Conservation (phyloP, 2,113 vertebrate genomes). For the Seriola quinqueradiata region DNA sequence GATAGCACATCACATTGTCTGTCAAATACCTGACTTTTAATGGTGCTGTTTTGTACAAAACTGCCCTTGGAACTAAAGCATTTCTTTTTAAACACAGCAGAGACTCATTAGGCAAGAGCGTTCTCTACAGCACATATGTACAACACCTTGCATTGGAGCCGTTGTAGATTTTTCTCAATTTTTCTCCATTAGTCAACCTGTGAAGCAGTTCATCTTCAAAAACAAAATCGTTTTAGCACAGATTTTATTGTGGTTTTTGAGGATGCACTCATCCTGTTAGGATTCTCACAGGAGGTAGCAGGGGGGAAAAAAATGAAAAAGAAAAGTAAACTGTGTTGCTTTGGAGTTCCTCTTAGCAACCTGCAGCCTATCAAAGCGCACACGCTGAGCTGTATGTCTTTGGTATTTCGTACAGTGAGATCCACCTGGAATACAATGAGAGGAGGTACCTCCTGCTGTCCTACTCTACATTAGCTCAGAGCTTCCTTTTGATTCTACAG, state of each 20-base stretch:
- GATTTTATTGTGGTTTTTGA: neutral
- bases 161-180: neutral
- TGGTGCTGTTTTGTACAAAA: neutral
- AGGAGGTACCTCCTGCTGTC: slow-evolving; percentile 3
- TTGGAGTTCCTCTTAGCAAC: slow-evolving; percentile 30
- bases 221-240: neutral
- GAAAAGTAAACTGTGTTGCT: neutral
- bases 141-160: neutral
- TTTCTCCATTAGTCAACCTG: neutral
- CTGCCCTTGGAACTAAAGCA: neutral
- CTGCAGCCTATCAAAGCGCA: slow-evolving; percentile 36
- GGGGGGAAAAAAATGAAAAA: neutral
- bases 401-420: slow-evolving; percentile 12
- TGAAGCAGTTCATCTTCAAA: neutral
- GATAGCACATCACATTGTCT: neutral
- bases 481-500: neutral
- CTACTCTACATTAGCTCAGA: neutral
- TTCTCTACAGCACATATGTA: neutral
- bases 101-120: neutral
- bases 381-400: slow-evolving; percentile 35
- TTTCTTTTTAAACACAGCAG: neutral
- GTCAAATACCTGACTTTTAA: neutral
- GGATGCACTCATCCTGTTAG: neutral
- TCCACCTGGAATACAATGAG: slow-evolving; percentile 35
- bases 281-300: slow-evolving; percentile 10